phyloP scores from a whole-genome alignment of 1,140 invertebrate species.

The Pogonomyrmex barbatus region DNA sequence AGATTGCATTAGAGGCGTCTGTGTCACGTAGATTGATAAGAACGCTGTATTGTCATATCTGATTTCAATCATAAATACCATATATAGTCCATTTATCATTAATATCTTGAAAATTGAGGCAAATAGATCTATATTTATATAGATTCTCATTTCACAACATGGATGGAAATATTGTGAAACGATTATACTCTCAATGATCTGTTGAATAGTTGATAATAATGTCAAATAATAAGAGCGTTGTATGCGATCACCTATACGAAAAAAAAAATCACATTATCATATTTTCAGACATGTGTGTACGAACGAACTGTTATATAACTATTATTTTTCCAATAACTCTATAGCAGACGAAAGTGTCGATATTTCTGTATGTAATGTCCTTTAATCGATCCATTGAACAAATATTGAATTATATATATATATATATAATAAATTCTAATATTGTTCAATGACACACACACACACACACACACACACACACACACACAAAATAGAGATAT shows the following conservation, averaged over 20 bases:
- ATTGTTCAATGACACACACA: too few relatives aligned
- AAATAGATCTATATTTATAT: constrained; percentile 29
- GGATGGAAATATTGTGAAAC: constrained; percentile 4
- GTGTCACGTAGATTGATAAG: constrained; percentile 52
- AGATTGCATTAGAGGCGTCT: constrained; percentile 38
- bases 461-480: too few relatives aligned
- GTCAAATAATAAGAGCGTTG: constrained; percentile 27
- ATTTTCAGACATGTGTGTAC: constrained; percentile 41
- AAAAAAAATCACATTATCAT: constrained; percentile 30
- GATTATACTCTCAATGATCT: constrained; percentile 56
- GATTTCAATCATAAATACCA: constrained; percentile 34
- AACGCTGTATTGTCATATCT: constrained; percentile 50
- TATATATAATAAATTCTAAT: not conserved
- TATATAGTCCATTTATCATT: constrained; percentile 33
- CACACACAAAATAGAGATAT: constrained; percentile 35
- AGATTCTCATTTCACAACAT: constrained; percentile 24
- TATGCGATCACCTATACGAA: not conserved
- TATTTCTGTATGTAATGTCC: constrained; percentile 46
- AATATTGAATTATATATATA: constrained; percentile 35
- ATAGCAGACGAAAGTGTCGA: constrained; percentile 12
- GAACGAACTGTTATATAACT: constrained; percentile 18
- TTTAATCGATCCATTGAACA: constrained; percentile 43
- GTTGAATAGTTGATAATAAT: constrained; percentile 37
- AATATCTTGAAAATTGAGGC: constrained; percentile 8
- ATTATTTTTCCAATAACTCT: constrained; percentile 31